Percentiles rank a stretch among this genome's conserved stretches.
Conservation (phyloP, 2,888 invertebrate species). For the Callyntrura sp. region DNA sequence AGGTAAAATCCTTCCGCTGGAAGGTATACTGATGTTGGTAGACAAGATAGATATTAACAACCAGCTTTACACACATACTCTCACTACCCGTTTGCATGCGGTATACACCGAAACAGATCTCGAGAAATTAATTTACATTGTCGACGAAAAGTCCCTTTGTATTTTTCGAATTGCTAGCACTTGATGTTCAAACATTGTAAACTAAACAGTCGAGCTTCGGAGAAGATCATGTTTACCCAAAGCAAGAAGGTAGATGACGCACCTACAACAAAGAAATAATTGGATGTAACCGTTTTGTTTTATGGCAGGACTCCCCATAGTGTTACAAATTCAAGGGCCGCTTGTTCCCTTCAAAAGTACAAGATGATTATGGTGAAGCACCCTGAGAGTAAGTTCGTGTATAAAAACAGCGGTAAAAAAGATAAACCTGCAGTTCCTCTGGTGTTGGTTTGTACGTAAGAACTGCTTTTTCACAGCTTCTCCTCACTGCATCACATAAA, state of each 20-base stretch:
- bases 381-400: conserved; percentile 60
- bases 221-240: not conserved
- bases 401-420: conserved; percentile 6
- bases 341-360: conserved; percentile 67
- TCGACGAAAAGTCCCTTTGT: not conserved
- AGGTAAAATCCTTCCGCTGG: not conserved
- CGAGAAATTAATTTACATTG: not conserved
- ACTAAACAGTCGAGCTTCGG: not conserved
- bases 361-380: conserved; percentile 46
- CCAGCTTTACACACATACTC: too few relatives aligned
- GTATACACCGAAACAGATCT: too few relatives aligned
- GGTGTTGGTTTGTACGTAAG: conserved; percentile 17
- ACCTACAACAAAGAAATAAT: conserved; percentile 82
- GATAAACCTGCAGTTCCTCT: conserved; percentile 36
- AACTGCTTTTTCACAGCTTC: conserved; percentile 41
- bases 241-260: conserved; percentile 30
- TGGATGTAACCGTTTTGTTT: conserved; percentile 83
- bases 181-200: not conserved
- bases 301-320: conserved; percentile 82
- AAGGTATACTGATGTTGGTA: too few relatives aligned
- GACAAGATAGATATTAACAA: too few relatives aligned
- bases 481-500: not conserved
- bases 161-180: not conserved
- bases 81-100: too few relatives aligned
- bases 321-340: conserved; percentile 82